Base-by-base conservation (phyloP, 2,888 invertebrate species). In the Nasonia oneida region DNA sequence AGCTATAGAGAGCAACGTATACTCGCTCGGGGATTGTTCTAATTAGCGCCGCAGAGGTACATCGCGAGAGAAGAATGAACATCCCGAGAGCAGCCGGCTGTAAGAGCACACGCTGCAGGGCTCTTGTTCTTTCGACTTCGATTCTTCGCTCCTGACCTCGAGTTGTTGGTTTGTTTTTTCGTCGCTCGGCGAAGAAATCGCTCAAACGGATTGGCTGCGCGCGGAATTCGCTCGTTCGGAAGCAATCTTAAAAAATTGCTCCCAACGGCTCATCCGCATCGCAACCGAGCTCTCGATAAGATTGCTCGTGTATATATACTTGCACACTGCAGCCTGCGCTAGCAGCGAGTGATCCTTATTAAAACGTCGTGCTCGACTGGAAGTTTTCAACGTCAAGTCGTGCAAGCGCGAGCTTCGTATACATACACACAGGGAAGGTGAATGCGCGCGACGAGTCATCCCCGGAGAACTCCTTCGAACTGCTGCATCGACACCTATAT, bases 221-320 rank as follows among this genome's bases (percentile, higher is more conserved):
- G 5, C 67, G 29, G 67, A 53, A 76, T 74, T 14, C 83, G 29
- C 33, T 87, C 87, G 83, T 82, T 87, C 86, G 89, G 88, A 90
- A 91, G 90, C 90, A 90, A 91, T 91, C 90, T 91, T 91, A 90
- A 91, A 91, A 80, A 90, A 91, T 91, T 90, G 90, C 90, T 90
- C 87, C 89, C 87, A 81, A 15, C 29, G 47, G 73, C 15, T 23
- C n/a, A 29, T 29, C 23, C 15, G 3, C 12, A 33, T 3, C 23
- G 23, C 29, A 2, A 8, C 29, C 50, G 8, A 10, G 23, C 47
- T 37, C 61, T 3, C 81, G 71, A 81, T 81, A 77, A 77, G 57
- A 87, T 81, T 47, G 87, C 78, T 84, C 87, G 84, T 84, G 12
- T 79, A 3, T 18, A 2, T 14, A 18, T 18, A 2, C 10, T 1